Percentiles rank a stretch among this genome's conserved stretches.
phyloP scores from a whole-genome alignment of 2,113 vertebrate species.

The Paratilapia polleni region DNA sequence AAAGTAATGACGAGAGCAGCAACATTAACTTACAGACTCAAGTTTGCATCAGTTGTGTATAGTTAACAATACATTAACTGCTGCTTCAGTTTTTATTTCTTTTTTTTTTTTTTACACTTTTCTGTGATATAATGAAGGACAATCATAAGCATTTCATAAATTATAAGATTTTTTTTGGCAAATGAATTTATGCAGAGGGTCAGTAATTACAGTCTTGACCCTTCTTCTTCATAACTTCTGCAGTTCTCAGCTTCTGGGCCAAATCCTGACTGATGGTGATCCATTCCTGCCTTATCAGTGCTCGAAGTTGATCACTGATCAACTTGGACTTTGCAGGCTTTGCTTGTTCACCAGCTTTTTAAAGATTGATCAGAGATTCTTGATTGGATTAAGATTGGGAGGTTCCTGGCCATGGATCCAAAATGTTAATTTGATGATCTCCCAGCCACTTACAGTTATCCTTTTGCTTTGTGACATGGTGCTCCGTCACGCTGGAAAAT shows the following conservation, averaged over 20 bases:
- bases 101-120: background rate
- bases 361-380: background rate
- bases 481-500: background rate
- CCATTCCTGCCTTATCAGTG: background rate
- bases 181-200: background rate
- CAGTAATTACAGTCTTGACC: background rate
- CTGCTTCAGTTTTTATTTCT: too few relatives aligned
- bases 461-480: background rate
- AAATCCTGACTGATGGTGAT: background rate
- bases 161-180: background rate
- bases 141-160: background rate
- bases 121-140: background rate
- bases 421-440: conserved; percentile 6
- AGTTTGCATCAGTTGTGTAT: background rate
- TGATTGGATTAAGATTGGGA: background rate
- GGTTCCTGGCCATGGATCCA: background rate
- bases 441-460: background rate
- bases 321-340: background rate
- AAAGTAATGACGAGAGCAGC: background rate
- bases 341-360: background rate
- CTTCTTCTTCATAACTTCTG: background rate
- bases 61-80: too few relatives aligned
- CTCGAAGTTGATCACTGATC: background rate
- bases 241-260: background rate
- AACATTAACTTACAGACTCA: background rate